Conservation (phyloP, 2,888 invertebrate species). For the Diadromus collaris region DNA sequence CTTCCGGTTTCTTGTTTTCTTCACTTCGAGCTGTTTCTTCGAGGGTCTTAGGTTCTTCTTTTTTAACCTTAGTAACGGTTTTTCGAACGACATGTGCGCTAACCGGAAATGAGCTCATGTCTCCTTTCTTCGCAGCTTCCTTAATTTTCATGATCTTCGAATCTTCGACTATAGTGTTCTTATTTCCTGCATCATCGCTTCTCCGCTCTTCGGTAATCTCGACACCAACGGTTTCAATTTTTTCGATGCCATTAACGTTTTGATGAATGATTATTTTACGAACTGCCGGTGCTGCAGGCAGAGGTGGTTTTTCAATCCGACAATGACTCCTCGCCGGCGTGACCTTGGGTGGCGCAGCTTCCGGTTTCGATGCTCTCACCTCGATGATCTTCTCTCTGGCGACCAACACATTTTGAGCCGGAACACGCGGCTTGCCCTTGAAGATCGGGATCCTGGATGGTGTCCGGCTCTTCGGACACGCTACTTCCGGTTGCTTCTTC, state of each 20-base stretch:
- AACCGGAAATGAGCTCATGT: background rate
- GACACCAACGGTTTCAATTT: constrained; percentile 49
- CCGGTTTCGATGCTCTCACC: constrained; percentile 52
- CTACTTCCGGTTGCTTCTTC: constrained; percentile 21
- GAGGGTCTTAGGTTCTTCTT: constrained; percentile 57
- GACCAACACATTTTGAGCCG: constrained; percentile 62
- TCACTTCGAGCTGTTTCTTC: constrained; percentile 42
- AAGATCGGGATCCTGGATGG: constrained; percentile 72
- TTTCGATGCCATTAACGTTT: constrained; percentile 56
- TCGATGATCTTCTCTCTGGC: constrained; percentile 53
- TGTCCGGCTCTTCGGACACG: constrained; percentile 40
- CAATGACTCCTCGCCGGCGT: background rate
- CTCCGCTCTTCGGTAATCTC: constrained; percentile 27
- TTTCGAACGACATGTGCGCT: constrained; percentile 36
- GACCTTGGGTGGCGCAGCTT: constrained; percentile 7
- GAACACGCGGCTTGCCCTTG: constrained; percentile 61
- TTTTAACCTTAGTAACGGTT: constrained; percentile 75
- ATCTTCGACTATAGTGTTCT: constrained; percentile 63
- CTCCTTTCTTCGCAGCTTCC: constrained; percentile 60
- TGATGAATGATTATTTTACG: constrained; percentile 52
- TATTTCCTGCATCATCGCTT: constrained; percentile 28
- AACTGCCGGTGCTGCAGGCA: constrained; percentile 22
- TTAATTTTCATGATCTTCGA: constrained; percentile 45
- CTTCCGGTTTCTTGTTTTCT: constrained; percentile 55
- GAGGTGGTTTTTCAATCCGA: background rate